Conservation (phyloP, 2,797 vertebrate genomes). For the Lacerta viridis region DNA sequence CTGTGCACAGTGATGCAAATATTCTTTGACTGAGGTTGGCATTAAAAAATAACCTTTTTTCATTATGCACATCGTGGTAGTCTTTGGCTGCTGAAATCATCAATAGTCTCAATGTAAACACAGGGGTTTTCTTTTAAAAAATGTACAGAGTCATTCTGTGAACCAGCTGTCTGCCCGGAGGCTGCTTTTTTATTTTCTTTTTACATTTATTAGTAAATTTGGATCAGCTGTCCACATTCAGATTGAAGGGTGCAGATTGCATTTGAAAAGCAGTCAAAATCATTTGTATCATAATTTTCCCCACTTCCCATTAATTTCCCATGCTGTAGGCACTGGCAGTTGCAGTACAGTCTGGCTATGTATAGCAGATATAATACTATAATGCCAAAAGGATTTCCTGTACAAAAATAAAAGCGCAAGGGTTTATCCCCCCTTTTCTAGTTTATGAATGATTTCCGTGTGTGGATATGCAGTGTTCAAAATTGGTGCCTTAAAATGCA, state of each 20-base stretch:
- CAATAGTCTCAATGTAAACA: slow-evolving; percentile 12
- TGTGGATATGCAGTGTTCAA: background rate
- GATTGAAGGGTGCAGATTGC: slow-evolving; percentile 50
- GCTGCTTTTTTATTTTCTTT: slow-evolving; percentile 47
- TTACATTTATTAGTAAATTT: slow-evolving; percentile 48
- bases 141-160: slow-evolving; percentile 33
- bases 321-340: slow-evolving; percentile 44
- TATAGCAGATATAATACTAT: slow-evolving; percentile 30
- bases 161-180: slow-evolving; percentile 18
- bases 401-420: background rate
- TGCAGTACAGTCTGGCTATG: slow-evolving; percentile 14
- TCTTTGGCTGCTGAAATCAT: slow-evolving; percentile 43
- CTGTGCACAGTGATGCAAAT: background rate
- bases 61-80: slow-evolving; percentile 18
- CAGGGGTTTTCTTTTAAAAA: slow-evolving; percentile 4
- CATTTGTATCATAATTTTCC: slow-evolving; percentile 37
- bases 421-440: background rate
- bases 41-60: slow-evolving; percentile 28
- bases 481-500: background rate
- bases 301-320: slow-evolving; percentile 60
- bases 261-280: slow-evolving; percentile 46
- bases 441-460: background rate
- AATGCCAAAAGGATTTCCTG: slow-evolving; percentile 8
- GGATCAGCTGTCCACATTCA: slow-evolving; percentile 38
- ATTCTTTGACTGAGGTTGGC: slow-evolving; percentile 18